Conservation (phyloP, 37 sponge, comb jelly and placozoan genomes). For the Beroe forskalii region DNA sequence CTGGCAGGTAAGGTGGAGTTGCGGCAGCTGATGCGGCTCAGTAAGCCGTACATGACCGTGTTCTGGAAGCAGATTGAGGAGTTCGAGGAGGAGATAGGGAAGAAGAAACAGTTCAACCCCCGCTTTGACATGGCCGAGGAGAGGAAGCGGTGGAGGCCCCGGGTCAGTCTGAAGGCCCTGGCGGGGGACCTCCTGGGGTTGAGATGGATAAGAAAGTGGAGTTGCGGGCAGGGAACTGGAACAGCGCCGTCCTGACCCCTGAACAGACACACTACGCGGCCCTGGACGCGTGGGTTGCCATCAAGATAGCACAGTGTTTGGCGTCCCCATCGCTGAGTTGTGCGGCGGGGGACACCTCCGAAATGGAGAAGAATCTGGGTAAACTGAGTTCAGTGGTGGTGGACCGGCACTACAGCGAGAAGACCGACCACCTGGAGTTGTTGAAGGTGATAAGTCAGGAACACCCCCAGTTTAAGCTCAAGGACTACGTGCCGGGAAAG, state of each 20-base stretch:
- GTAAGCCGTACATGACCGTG: background rate
- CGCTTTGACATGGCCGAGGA: conserved; percentile 16
- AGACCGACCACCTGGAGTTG: conserved; percentile 7
- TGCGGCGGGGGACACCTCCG: background rate
- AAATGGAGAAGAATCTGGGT: background rate
- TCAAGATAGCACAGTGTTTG: conserved; percentile 37
- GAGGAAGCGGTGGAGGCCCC: conserved; percentile 8
- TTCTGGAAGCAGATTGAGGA: conserved; percentile 27
- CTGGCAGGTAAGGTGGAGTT: conserved; percentile 27
- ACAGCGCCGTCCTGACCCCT: background rate
- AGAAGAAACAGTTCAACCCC: conserved; percentile 40
- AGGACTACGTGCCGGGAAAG: conserved; percentile 29
- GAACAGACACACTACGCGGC: conserved; percentile 30
- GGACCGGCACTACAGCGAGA: conserved; percentile 8
- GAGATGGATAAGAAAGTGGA: conserved; percentile 16
- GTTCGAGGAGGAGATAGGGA: background rate
- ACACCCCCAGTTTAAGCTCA: conserved; percentile 2
- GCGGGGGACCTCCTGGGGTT: background rate
- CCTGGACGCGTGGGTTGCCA: conserved; percentile 24
- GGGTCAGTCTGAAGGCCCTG: background rate
- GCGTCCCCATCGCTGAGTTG: background rate
- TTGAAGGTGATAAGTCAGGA: background rate
- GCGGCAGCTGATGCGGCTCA: conserved; percentile 3
- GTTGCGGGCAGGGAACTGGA: conserved; percentile 49
- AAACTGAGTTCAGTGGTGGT: background rate